Evolutionary conservation across 92 coral and sea anemone species (phyloP).

Genomic region (Phenganax stokvisi): DNA sequence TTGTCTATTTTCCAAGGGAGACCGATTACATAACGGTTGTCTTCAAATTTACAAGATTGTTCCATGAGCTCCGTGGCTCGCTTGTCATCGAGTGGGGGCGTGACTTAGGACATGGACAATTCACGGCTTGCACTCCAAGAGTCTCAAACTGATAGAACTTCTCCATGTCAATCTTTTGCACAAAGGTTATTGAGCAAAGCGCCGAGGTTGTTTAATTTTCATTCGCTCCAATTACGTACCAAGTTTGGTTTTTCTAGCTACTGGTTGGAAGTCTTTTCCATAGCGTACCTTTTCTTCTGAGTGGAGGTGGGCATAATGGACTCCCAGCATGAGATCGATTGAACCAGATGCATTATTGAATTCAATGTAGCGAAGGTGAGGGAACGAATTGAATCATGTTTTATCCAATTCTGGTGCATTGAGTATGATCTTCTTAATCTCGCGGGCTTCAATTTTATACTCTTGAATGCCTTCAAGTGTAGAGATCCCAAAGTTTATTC

Average conservation of each 20-base stretch:
- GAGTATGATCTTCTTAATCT: neutral
- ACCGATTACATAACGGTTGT: slow-evolving; percentile 30
- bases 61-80: slow-evolving; percentile 47
- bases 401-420: neutral
- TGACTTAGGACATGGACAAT: slow-evolving; percentile 43
- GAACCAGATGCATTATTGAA: slow-evolving; percentile 37
- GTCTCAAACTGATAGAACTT: slow-evolving; percentile 41
- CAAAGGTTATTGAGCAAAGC: slow-evolving; percentile 13
- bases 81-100: slow-evolving; percentile 37
- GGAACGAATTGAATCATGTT: slow-evolving; percentile 28
- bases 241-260: slow-evolving; percentile 37
- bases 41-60: slow-evolving; percentile 25
- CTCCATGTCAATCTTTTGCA: slow-evolving; percentile 10
- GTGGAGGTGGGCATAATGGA: slow-evolving; percentile 44
- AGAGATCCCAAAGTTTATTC: neutral
- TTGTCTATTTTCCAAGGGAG: slow-evolving; percentile 45
- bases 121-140: slow-evolving; percentile 31
- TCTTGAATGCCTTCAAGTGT: no score
- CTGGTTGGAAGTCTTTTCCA: slow-evolving; percentile 31
- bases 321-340: slow-evolving; percentile 37
- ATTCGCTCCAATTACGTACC: slow-evolving; percentile 41
- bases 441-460: neutral
- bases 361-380: slow-evolving; percentile 30
- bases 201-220: neutral
- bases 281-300: slow-evolving; percentile 39